phyloP scores from a whole-genome alignment of 2,888 invertebrate species.

The Thereva nobilitata region DNA sequence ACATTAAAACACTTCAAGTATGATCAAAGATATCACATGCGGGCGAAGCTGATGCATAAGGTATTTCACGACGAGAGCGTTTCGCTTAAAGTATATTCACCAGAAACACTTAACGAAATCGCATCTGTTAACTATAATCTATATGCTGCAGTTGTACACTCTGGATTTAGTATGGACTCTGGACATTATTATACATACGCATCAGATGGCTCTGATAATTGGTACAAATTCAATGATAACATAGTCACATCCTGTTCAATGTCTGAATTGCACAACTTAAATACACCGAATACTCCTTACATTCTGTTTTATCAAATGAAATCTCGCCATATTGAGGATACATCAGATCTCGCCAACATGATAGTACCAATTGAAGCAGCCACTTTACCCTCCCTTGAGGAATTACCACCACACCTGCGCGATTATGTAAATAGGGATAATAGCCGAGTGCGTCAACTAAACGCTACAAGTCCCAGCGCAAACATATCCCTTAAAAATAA shows the following conservation, averaged over 20 bases:
- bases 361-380: conserved; percentile 49
- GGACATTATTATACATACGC: conserved; percentile 89
- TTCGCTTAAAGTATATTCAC: conserved; percentile 58
- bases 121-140: conserved; percentile 66
- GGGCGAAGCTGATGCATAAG: conserved; percentile 79
- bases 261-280: conserved; percentile 65
- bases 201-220: conserved; percentile 65
- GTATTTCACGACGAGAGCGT: conserved; percentile 65
- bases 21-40: conserved; percentile 70
- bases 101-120: conserved; percentile 50
- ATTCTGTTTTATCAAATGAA: conserved; percentile 74
- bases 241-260: conserved; percentile 67
- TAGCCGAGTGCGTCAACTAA: conserved; percentile 49
- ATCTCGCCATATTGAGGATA: conserved; percentile 35
- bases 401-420: conserved; percentile 52
- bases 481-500: conserved; percentile 6
- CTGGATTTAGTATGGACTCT: conserved; percentile 79
- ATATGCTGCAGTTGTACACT: conserved; percentile 84
- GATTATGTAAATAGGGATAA: conserved; percentile 55
- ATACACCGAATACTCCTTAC: conserved; percentile 79
- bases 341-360: conserved; percentile 48
- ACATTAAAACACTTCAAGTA: conserved; percentile 81
- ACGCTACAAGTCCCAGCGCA: conserved; percentile 42
- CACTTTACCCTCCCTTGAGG: conserved; percentile 51
- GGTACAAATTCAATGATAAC: conserved; percentile 83